phyloP scores from a whole-genome alignment of 2,888 invertebrate species.

The Cephus runcator region DNA sequence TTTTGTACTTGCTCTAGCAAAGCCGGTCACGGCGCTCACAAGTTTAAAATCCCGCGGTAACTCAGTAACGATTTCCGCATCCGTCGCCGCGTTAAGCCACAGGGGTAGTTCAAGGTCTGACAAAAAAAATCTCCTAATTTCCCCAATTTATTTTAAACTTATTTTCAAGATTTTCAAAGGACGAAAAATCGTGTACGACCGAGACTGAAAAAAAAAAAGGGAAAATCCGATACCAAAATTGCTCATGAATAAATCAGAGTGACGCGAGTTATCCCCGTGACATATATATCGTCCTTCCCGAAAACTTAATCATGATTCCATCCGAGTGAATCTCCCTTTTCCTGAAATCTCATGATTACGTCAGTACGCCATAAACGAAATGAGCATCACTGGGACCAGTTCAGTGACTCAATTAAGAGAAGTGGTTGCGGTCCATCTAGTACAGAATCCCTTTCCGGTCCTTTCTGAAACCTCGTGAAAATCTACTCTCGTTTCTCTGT shows the following conservation, averaged over 20 bases:
- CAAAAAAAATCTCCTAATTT: too few species aligned
- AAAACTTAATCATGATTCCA: not conserved
- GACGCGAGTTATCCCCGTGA: not conserved
- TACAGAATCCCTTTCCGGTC: not conserved
- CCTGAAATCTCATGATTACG: not conserved
- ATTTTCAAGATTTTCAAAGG: not conserved
- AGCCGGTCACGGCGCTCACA: not conserved
- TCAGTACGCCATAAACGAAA: not conserved
- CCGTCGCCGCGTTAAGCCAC: not conserved
- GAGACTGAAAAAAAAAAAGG: too few species aligned
- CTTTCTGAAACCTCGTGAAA: not conserved
- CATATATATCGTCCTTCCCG: not conserved
- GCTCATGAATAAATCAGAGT: not conserved
- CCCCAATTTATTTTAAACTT: not conserved
- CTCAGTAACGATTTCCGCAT: not conserved
- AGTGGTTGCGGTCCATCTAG: constrained; percentile 11
- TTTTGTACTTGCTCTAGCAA: not conserved
- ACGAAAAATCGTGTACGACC: not conserved
- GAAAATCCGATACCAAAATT: not conserved
- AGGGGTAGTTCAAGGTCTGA: not conserved
- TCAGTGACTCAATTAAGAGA: constrained; percentile 8
- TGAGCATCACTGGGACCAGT: not conserved
- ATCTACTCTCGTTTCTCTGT: not conserved
- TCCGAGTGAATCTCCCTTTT: not conserved
- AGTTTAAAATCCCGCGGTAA: not conserved